These are phyloP conservation scores for Cranoglanis bouderius DNA, from an alignment of 2,113 vertebrate species.

Conservation along the genomic window DNA sequence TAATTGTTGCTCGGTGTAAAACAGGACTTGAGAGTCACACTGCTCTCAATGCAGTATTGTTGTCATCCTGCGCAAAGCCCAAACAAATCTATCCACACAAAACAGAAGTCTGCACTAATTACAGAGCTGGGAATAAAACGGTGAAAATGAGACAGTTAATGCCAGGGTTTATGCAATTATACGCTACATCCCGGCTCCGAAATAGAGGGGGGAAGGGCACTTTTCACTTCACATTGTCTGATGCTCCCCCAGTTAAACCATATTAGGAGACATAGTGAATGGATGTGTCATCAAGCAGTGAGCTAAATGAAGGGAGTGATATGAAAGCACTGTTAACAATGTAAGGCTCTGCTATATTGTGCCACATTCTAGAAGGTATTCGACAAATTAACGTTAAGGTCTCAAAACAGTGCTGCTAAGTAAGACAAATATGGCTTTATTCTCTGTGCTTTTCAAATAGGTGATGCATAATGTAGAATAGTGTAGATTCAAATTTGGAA, in stretches of 20 bases:
- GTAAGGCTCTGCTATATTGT: slow-evolving; percentile 32
- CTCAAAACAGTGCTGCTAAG: slow-evolving; percentile 16
- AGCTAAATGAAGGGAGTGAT: slow-evolving; percentile 49
- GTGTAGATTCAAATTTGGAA: neutral
- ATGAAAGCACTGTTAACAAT: slow-evolving; percentile 39
- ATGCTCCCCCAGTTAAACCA: slow-evolving; percentile 57
- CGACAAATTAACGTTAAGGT: slow-evolving; percentile 6
- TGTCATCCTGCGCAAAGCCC: slow-evolving; percentile 62
- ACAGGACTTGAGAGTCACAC: slow-evolving; percentile 59
- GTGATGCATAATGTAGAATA: neutral
- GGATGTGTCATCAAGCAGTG: slow-evolving; percentile 53
- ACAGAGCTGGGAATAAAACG: slow-evolving; percentile 59
- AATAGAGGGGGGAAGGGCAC: slow-evolving; percentile 39
- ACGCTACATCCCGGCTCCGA: slow-evolving; percentile 50
- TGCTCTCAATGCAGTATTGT: slow-evolving; percentile 58
- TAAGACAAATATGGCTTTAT: neutral
- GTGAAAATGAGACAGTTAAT: slow-evolving; percentile 61
- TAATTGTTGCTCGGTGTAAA: slow-evolving; percentile 55
- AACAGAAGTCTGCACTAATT: slow-evolving; percentile 66
- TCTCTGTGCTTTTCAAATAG: neutral
- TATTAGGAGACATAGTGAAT: slow-evolving; percentile 54
- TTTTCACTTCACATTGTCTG: slow-evolving; percentile 47
- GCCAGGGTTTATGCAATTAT: slow-evolving; percentile 59
- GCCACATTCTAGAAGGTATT: slow-evolving; percentile 6
- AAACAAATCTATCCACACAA: slow-evolving; percentile 64